phyloP scores from a whole-genome alignment of 2,113 vertebrate genomes.

The Antechinus stuartii region DNA sequence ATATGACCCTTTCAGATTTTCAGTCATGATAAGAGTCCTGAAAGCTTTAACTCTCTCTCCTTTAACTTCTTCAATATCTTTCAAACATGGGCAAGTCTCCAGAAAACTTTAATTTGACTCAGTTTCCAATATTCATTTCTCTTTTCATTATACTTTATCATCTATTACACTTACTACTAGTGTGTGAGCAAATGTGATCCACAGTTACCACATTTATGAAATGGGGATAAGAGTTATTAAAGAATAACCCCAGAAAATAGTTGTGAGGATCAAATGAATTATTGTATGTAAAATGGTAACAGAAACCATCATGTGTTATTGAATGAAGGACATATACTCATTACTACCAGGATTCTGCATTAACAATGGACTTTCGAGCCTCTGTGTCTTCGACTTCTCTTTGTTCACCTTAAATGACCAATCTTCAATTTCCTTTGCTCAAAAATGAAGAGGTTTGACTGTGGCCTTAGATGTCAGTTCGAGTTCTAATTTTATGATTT shows the following conservation, averaged over 20 bases:
- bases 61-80: not conserved
- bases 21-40: not conserved
- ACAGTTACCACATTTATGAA: not conserved
- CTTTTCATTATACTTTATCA: not conserved
- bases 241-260: not conserved
- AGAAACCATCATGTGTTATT: not conserved
- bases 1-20: not conserved
- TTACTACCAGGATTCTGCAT: not conserved
- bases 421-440: not conserved
- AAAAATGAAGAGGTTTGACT: not conserved
- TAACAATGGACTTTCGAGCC: not conserved
- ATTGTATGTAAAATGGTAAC: not conserved
- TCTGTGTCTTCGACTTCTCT: not conserved
- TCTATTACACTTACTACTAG: not conserved
- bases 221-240: not conserved
- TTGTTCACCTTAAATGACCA: not conserved
- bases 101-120: not conserved
- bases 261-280: not conserved
- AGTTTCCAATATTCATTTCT: not conserved
- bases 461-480: not conserved
- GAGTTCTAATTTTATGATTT: not conserved
- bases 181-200: not conserved
- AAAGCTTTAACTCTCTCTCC: not conserved
- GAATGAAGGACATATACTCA: not conserved
- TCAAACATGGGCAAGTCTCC: not conserved